Percentiles rank a stretch among this genome's conserved stretches.
These are phyloP conservation scores for Drosophila grimshawi DNA, from an alignment of 1,140 invertebrate genomes.

Conservation along the genomic window DNA sequence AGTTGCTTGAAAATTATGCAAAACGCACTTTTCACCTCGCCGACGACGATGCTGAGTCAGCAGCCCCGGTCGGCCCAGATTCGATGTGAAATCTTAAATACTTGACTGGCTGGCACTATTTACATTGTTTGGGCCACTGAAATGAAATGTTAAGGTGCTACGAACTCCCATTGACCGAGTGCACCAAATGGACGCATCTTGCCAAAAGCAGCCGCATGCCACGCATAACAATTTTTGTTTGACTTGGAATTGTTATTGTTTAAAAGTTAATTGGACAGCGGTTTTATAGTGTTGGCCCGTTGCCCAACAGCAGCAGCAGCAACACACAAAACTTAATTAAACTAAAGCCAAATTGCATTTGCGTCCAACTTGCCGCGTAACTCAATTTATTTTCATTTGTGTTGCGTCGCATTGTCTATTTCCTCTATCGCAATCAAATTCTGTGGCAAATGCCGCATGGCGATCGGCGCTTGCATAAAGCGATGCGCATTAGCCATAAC, in stretches of 20 bases:
- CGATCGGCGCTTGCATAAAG: conserved; percentile 18
- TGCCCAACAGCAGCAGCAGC: conserved; percentile 8
- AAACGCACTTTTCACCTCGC: conserved; percentile 53
- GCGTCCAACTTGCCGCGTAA: conserved; percentile 26
- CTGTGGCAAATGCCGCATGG: conserved; percentile 15
- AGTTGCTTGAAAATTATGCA: conserved; percentile 55
- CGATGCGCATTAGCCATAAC: conserved; percentile 13
- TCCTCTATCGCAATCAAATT: conserved; percentile 17
- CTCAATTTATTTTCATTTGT: conserved; percentile 42
- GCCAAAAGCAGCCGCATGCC: conserved; percentile 43
- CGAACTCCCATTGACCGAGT: conserved; percentile 56
- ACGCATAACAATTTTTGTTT: conserved; percentile 12
- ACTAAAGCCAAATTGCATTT: conserved; percentile 44
- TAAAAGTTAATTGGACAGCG: conserved; percentile 43
- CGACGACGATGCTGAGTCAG: conserved; percentile 29
- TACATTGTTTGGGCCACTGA: not conserved
- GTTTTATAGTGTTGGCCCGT: conserved; percentile 23
- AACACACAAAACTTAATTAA: conserved; percentile 44
- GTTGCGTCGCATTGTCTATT: conserved; percentile 4
- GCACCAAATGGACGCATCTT: conserved; percentile 6
- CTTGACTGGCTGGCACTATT: not conserved
- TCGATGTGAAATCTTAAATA: conserved; percentile 20
- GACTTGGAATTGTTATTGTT: conserved; percentile 26
- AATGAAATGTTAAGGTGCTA: conserved; percentile 59
- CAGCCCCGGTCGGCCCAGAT: conserved; percentile 30